phyloP scores from a whole-genome alignment of 1,140 invertebrate genomes.

The Aporrectodea caliginosa region DNA sequence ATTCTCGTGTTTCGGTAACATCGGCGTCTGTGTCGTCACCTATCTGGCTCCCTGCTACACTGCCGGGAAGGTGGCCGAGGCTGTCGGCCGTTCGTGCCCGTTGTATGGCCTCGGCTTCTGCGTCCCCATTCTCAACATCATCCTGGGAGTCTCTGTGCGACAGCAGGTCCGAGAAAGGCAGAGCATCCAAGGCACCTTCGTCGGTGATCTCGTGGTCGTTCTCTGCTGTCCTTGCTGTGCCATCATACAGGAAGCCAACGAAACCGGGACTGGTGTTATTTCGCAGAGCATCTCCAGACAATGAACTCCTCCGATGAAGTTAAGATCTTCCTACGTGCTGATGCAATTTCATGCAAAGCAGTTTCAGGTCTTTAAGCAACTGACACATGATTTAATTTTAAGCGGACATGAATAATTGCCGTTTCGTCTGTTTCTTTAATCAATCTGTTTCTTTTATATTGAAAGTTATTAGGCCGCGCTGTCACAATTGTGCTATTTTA shows the following conservation, averaged over 20 bases:
- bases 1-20: conserved; percentile 34
- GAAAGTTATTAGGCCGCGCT: too few species aligned
- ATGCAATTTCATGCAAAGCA: too few species aligned
- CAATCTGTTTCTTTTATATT: too few species aligned
- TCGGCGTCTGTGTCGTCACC: conserved; percentile 31
- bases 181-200: conserved; percentile 31
- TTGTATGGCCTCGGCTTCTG: conserved; percentile 15
- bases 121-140: conserved; percentile 1
- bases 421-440: too few species aligned
- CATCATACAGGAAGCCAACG: conserved; percentile 40
- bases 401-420: too few species aligned
- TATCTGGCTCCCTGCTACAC: conserved; percentile 32
- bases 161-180: conserved; percentile 23
- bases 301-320: too few species aligned
- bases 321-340: too few species aligned
- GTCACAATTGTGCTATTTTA: too few species aligned
- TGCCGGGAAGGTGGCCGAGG: conserved; percentile 27
- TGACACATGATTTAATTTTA: too few species aligned
- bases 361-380: too few species aligned
- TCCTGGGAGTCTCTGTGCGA: conserved; percentile 9
- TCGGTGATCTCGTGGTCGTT: conserved; percentile 37
- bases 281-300: too few species aligned
- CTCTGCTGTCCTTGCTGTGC: conserved; percentile 40
- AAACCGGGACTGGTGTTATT: conserved; percentile 8
- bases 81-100: conserved; percentile 22